Conservation (phyloP, 2,113 vertebrate genomes). For the Cyanoramphus novaezelandiae region DNA sequence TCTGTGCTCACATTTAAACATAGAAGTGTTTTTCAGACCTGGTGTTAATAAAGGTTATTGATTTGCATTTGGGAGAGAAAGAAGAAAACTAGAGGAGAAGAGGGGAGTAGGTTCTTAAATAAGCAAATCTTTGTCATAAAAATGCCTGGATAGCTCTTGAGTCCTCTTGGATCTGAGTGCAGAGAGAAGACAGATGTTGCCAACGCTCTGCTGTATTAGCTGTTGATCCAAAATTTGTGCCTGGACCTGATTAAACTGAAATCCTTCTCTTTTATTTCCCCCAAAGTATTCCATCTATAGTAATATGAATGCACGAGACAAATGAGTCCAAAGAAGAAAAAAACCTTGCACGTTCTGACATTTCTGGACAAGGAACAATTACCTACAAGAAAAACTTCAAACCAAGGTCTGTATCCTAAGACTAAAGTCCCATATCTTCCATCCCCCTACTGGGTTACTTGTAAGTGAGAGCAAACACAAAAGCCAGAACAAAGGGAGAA, state of each 20-base stretch:
- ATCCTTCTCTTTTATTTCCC: neutral
- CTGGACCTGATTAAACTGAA: constrained; percentile 50
- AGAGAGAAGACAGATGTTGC: constrained; percentile 34
- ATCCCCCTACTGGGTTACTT: neutral
- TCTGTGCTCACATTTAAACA: neutral
- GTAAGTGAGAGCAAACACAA: neutral
- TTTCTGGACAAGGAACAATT: neutral
- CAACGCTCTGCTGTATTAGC: neutral
- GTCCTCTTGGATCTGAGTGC: neutral
- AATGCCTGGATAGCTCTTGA: neutral
- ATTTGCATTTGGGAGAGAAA: neutral
- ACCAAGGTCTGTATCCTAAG: neutral
- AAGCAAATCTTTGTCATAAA: neutral
- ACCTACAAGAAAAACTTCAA: neutral
- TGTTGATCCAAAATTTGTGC: constrained; percentile 4
- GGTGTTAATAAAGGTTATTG: neutral
- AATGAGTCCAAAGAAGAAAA: neutral
- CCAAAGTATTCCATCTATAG: constrained; percentile 42
- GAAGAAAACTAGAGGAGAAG: neutral
- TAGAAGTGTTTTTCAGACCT: neutral
- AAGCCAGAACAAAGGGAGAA: neutral
- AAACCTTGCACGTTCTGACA: neutral
- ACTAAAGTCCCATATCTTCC: neutral
- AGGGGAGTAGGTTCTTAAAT: neutral
- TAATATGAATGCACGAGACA: neutral